phyloP scores from a whole-genome alignment of 2,888 invertebrate genomes.

The Pollenia angustigena region DNA sequence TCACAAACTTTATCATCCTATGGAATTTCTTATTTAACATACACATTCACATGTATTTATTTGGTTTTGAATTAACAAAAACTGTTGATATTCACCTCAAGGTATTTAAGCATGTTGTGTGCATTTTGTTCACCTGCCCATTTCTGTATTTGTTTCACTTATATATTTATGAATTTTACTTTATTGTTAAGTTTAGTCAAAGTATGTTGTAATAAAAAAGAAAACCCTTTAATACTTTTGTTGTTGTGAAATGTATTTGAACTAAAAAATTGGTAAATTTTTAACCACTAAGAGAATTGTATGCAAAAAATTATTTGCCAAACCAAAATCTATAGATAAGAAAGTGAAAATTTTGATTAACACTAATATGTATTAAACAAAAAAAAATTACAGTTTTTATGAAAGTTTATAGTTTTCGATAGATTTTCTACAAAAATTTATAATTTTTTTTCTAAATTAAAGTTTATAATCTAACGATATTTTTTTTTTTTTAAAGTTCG shows the following conservation, averaged over 20 bases:
- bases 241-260: not conserved
- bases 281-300: not conserved
- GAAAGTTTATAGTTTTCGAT: no score
- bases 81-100: slow-evolving; percentile 23
- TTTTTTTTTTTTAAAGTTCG: no score
- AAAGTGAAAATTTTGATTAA: no score
- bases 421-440: no score
- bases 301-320: not conserved
- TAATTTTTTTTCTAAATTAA: no score
- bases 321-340: no score
- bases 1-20: not conserved
- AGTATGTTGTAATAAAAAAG: not conserved
- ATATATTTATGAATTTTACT: slow-evolving; percentile 24
- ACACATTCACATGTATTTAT: not conserved
- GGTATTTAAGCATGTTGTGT: not conserved
- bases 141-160: slow-evolving; percentile 15
- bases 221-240: slow-evolving; percentile 12
- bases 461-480: no score
- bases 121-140: slow-evolving; percentile 1
- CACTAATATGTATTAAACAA: no score
- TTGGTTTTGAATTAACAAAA: not conserved
- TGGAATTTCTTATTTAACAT: not conserved
- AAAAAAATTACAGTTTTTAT: no score
- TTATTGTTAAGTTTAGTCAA: not conserved
- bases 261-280: not conserved